A percentile compares a stretch with the other conserved stretches of the same genome.
These are phyloP conservation scores for Diabrotica virgifera DNA, from an alignment of 1,140 invertebrate species.

Conservation along the genomic window DNA sequence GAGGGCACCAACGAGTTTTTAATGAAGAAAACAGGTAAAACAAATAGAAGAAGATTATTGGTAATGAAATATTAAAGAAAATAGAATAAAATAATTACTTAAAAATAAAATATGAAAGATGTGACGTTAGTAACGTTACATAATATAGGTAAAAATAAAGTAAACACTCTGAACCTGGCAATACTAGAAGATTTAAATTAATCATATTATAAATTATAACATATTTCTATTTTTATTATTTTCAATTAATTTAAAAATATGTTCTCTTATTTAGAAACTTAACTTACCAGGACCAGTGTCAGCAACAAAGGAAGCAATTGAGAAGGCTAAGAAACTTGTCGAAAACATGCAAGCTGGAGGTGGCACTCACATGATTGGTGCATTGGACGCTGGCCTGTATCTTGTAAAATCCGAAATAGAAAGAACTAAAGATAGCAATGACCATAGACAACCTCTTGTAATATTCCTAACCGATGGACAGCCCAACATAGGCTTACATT, in stretches of 20 bases:
- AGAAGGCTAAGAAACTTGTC: constrained; percentile 56
- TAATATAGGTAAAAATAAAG: no score
- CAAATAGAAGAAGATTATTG: no score
- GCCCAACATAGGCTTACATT: constrained; percentile 59
- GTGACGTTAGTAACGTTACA: no score
- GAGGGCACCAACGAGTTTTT: no score
- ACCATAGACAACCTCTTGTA: constrained; percentile 55
- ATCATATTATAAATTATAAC: background rate
- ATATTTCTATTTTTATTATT: background rate
- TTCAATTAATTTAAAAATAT: background rate
- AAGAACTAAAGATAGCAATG: constrained; percentile 35
- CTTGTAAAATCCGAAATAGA: constrained; percentile 50
- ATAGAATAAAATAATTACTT: no score
- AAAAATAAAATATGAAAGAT: no score
- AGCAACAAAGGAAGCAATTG: constrained; percentile 48
- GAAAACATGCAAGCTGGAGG: constrained; percentile 53
- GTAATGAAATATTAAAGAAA: no score
- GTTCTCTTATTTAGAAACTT: constrained; percentile 2
- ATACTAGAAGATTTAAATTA: no score
- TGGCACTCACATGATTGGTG: constrained; percentile 64
- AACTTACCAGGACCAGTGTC: background rate
- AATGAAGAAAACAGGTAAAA: no score
- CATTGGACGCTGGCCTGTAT: constrained; percentile 50
- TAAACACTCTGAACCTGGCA: no score
- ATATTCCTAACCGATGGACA: constrained; percentile 74